A percentile compares a stretch with the other conserved stretches of the same genome.
These are phyloP conservation scores for Platerodrilus igneus DNA, from an alignment of 2,888 invertebrate genomes.

Conservation along the genomic window DNA sequence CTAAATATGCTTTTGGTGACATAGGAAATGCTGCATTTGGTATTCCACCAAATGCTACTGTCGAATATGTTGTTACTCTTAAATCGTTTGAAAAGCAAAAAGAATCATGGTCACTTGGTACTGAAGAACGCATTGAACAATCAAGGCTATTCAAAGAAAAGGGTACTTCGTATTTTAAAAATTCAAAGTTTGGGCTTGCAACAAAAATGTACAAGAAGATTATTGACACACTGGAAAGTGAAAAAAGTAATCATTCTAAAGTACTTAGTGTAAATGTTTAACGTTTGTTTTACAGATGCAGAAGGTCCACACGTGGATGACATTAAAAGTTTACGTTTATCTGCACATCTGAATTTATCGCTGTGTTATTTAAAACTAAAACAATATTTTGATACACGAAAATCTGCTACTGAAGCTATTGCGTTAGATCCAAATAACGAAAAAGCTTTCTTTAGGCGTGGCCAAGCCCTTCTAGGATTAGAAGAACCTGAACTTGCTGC, in stretches of 20 bases:
- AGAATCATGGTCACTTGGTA: constrained; percentile 78
- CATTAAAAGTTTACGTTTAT: constrained; percentile 57
- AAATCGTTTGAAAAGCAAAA: constrained; percentile 80
- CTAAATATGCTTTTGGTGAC: constrained; percentile 76
- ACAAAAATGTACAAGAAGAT: constrained; percentile 83
- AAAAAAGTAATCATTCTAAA: constrained; percentile 46
- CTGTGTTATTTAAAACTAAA: constrained; percentile 73
- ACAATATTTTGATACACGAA: constrained; percentile 65
- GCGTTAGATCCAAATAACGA: constrained; percentile 70
- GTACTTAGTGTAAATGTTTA: no score
- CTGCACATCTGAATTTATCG: constrained; percentile 75
- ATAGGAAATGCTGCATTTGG: constrained; percentile 63
- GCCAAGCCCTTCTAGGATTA: constrained; percentile 70
- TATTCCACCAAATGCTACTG: constrained; percentile 73
- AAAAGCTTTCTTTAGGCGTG: constrained; percentile 86
- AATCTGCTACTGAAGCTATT: constrained; percentile 73
- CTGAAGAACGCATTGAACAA: constrained; percentile 73
- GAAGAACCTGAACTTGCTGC: constrained; percentile 75
- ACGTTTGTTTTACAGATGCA: constrained; percentile 1
- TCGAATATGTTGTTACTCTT: constrained; percentile 78
- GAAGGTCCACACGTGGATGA: constrained; percentile 40
- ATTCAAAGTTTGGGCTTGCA: constrained; percentile 70
- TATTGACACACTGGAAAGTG: constrained; percentile 57
- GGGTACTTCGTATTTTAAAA: constrained; percentile 86
- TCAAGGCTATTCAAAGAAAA: constrained; percentile 81